Evolutionary conservation across 2,888 invertebrate species (phyloP).

Genomic region (Masnerella sp.): DNA sequence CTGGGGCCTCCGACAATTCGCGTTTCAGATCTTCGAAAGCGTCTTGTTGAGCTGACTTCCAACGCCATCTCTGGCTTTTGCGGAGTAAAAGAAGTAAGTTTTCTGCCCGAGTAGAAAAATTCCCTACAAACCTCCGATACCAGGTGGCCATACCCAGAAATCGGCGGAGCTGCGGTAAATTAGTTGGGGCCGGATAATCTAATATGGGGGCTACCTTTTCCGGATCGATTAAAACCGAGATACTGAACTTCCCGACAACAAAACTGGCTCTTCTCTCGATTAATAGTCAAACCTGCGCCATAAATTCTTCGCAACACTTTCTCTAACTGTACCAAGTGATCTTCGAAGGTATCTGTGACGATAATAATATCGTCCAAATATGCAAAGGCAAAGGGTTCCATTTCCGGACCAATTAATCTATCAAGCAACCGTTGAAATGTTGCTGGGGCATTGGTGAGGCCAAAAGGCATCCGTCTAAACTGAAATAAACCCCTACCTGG

Average conservation of each 20-base stretch:
- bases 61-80: background rate
- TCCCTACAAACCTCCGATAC: background rate
- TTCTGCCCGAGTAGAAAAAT: background rate
- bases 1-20: conserved; percentile 17
- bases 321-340: background rate
- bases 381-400: conserved; percentile 31
- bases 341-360: background rate
- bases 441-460: conserved; percentile 9
- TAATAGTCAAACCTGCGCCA: background rate
- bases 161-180: background rate
- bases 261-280: background rate
- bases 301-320: background rate
- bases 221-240: background rate
- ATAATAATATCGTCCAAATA: conserved; percentile 55
- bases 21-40: conserved; percentile 1
- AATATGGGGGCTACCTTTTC: background rate
- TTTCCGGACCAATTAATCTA: conserved; percentile 4
- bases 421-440: conserved; percentile 15
- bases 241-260: conserved; percentile 1
- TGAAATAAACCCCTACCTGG: conserved; percentile 27
- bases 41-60: background rate
- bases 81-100: background rate
- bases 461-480: conserved; percentile 14
- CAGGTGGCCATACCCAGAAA: background rate
- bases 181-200: background rate